Percentiles rank a stretch among this genome's conserved stretches.
Conservation (phyloP, 2,113 vertebrate genomes). For the Marcusenius ussheri region DNA sequence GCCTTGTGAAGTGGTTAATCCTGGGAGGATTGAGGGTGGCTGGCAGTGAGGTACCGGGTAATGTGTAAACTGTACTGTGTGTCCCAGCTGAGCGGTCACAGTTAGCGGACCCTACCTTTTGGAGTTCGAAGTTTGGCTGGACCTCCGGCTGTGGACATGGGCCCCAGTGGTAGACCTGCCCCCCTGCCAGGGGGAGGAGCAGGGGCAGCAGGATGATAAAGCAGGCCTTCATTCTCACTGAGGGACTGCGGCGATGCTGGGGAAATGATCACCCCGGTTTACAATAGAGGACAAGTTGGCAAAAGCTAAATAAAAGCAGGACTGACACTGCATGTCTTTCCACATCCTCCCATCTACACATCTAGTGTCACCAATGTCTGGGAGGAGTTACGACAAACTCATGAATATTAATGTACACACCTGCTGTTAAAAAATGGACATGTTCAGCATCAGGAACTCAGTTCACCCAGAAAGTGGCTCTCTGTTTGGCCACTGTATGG, state of each 20-base stretch:
- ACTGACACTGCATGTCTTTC: neutral
- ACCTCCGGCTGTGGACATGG: conserved; percentile 67
- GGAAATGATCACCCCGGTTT: neutral
- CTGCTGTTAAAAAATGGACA: neutral
- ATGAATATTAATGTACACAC: neutral
- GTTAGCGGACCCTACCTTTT: conserved; percentile 50
- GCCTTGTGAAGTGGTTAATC: neutral
- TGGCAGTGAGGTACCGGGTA: neutral
- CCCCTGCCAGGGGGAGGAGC: conserved; percentile 42
- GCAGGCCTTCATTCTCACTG: conserved; percentile 25
- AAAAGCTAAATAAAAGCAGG: neutral
- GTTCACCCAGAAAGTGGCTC: neutral
- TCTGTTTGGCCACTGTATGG: neutral
- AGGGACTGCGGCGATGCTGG: neutral
- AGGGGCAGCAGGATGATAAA: conserved; percentile 41
- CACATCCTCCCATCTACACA: neutral
- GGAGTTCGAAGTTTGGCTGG: conserved; percentile 68
- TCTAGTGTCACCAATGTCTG: neutral
- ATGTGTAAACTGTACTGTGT: neutral
- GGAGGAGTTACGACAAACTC: neutral
- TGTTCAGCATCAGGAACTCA: neutral
- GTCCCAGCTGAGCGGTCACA: neutral
- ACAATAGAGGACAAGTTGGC: neutral
- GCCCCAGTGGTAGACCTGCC: conserved; percentile 71
- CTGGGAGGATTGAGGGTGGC: neutral